phyloP scores from a whole-genome alignment of 2,113 vertebrate species.

The Egretta garzetta region DNA sequence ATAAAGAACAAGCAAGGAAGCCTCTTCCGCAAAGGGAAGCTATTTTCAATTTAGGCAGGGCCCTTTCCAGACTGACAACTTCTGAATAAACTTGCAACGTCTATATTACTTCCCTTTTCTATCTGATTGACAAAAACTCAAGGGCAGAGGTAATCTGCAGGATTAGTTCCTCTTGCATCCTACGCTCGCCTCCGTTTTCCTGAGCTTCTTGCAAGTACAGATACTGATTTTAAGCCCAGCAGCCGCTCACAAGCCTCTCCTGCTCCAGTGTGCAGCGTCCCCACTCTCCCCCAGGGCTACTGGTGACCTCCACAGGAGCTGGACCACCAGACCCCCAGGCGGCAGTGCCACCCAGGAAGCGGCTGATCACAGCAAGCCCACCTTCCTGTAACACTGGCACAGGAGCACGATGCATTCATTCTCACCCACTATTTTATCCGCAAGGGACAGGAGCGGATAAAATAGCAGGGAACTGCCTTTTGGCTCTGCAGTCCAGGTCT shows the following conservation, averaged over 20 bases:
- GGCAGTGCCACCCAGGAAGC: accelerated
- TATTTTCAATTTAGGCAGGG: slow-evolving; percentile 28
- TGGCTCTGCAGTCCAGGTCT: background rate
- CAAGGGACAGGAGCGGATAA: accelerated
- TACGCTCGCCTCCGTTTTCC: accelerated
- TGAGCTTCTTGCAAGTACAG: accelerated
- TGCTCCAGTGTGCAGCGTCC: background rate
- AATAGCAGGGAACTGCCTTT: accelerated
- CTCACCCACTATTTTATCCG: accelerated
- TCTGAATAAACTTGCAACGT: background rate
- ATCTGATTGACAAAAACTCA: background rate
- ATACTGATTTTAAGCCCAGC: background rate
- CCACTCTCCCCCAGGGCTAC: background rate
- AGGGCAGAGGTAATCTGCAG: background rate
- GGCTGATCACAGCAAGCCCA: background rate
- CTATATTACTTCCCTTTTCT: slow-evolving; percentile 17
- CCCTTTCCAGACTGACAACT: slow-evolving; percentile 27
- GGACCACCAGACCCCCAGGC: accelerated
- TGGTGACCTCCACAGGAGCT: background rate
- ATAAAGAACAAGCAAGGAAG: slow-evolving; percentile 35
- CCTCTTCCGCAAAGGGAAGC: slow-evolving; percentile 7
- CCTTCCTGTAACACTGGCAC: accelerated
- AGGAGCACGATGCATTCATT: background rate
- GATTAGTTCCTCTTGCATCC: background rate
- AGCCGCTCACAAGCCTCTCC: background rate